Base-by-base conservation (phyloP, 1,140 invertebrate genomes). In the Mamestra configurata region DNA sequence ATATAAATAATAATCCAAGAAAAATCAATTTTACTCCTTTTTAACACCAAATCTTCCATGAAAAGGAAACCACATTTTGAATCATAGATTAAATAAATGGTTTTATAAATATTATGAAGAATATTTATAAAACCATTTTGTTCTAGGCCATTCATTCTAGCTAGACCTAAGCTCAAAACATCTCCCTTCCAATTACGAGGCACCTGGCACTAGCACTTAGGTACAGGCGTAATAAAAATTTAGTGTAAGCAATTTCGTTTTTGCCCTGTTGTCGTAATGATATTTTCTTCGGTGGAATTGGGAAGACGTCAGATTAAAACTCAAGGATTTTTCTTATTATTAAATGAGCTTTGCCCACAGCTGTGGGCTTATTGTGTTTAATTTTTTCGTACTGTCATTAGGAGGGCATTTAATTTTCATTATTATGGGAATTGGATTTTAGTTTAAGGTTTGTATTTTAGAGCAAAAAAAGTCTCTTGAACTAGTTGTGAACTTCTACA, bases 221-320 rank as follows among this genome's bases (percentile, higher is more conserved):
- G 7, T 31, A 35, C n/a, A n/a, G 64, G 37, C n/a, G 20, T 46
- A 7, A 70, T 70, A 70, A 70, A 70, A 70, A 70, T 27, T 70
- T 22, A 22, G 11, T 49, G 43, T 43, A n/a, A n/a, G 13, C 40
- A 49, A 70, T 70, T 70, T 27, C 35, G 37, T 43, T 27, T 18
- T 43, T 70, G 0, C 15, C 27, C 55, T 15, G 22, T 59, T 57
- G 27, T 59, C 10, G 35, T 40, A 11, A 66, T 20, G 18, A 15
- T 70, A 27, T 46, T 70, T 70, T 49, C 22, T 70, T 55, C 18
- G 22, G 18, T 4, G 31, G 20, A 11, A 13, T 46, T 24, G 8
- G 20, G 22, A 43, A 66, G 35, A 40, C 31, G 53, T 57, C 35
- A 15, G 35, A 66, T 66, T 66, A 40, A 35, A 61, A n/a, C 3